These are phyloP conservation scores for Helobdella robusta DNA, from an alignment of 2,888 invertebrate genomes.

Conservation along the genomic window DNA sequence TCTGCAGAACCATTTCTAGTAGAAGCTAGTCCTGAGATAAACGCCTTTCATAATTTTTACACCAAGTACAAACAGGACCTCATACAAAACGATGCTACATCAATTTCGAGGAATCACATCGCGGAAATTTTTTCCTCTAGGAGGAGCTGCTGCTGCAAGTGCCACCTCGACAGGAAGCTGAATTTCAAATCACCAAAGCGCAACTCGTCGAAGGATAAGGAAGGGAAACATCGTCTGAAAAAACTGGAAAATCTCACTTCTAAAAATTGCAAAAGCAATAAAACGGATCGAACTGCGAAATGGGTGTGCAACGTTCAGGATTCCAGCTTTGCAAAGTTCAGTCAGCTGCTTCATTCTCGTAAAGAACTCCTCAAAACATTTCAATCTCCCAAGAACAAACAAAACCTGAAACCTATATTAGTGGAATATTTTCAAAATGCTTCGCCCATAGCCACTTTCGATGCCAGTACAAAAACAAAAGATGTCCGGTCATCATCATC, in stretches of 20 bases:
- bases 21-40: conserved; percentile 17
- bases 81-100: conserved; percentile 2
- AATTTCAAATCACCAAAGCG: conserved; percentile 1
- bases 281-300: conserved; percentile 42
- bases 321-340: conserved; percentile 23
- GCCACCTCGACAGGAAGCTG: conserved; percentile 7
- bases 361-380: conserved; percentile 26
- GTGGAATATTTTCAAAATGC: conserved; percentile 23
- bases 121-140: conserved; percentile 13
- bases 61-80: conserved; percentile 22
- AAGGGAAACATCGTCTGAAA: conserved; percentile 15
- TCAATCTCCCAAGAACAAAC: conserved; percentile 13
- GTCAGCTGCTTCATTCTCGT: conserved; percentile 28
- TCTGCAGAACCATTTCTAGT: conserved; percentile 2
- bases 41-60: conserved; percentile 22
- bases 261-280: background rate
- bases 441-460: conserved; percentile 24
- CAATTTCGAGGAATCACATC: background rate
- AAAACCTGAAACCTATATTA: conserved; percentile 20
- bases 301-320: conserved; percentile 45
- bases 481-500: too few species aligned
- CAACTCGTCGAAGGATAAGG: conserved; percentile 1
- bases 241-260: background rate
- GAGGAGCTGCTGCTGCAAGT: conserved; percentile 23
- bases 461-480: too few species aligned